A percentile compares a stretch with the other conserved stretches of the same genome.
Conservation (phyloP, 1,140 invertebrate genomes). For the Palaemon carinicauda region DNA sequence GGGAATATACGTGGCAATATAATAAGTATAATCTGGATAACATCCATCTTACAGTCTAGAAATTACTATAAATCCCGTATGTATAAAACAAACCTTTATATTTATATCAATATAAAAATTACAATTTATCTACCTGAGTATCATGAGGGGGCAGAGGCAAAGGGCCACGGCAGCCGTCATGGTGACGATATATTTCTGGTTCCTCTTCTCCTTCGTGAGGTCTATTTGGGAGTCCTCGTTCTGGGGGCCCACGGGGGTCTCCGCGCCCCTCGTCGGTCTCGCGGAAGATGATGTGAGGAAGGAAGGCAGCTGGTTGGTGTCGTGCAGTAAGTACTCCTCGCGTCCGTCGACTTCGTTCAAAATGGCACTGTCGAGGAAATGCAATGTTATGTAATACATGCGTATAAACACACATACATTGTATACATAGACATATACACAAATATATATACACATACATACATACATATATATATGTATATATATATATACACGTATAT, state of each 20-base stretch:
- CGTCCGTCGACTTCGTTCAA: slow-evolving; percentile 30
- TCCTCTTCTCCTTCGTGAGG: slow-evolving; percentile 70
- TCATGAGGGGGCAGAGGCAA: slow-evolving; percentile 75
- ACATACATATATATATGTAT: background rate
- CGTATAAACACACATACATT: background rate
- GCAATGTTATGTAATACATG: background rate
- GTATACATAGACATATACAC: background rate
- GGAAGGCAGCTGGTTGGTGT: slow-evolving; percentile 37
- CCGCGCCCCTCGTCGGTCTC: background rate
- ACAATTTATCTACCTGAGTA: slow-evolving; percentile 69
- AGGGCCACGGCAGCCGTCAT: slow-evolving; percentile 75
- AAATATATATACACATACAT: background rate
- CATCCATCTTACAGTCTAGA: too few relatives aligned
- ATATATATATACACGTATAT: slow-evolving; percentile 6
- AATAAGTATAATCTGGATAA: too few relatives aligned
- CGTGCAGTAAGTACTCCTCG: background rate
- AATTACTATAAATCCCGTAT: too few relatives aligned
- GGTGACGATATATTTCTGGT: slow-evolving; percentile 73
- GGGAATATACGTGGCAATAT: too few relatives aligned
- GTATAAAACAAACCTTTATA: too few relatives aligned
- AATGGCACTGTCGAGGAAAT: background rate
- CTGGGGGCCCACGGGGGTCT: slow-evolving; percentile 61
- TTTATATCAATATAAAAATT: background rate
- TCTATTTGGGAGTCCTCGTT: slow-evolving; percentile 73
- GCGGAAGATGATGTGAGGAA: slow-evolving; percentile 21